Base-by-base conservation (phyloP, 2,797 vertebrate species). In the Myripristis murdjan region DNA sequence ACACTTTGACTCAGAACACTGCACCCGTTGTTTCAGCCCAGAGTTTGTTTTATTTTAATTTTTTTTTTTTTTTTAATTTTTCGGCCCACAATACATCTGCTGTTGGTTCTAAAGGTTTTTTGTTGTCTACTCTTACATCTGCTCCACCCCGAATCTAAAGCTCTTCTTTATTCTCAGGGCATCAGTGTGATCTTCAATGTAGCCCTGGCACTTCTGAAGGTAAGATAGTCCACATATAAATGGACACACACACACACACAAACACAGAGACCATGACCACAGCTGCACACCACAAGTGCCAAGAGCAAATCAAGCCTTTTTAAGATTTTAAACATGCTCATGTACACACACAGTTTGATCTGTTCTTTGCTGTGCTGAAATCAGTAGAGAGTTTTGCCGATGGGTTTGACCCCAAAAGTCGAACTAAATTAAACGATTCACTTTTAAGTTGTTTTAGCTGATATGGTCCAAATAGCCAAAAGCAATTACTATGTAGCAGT, bases 101-200 rank as follows among this genome's bases (percentile, higher is more conserved):
- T 26, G 43, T 28, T 23, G 0, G 7, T 57, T 6, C 3, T 24
- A 12, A n/a, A 33, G 14, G 23, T 44, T 18, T 5, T n/a, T 15
- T 18, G 5, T 11, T 35, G 14, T 22, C 14, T 44, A 31, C 10
- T 54, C 39, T 41, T 48, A 64, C 24, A 49, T 4, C 18, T 31
- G 24, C 0, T 71, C 41, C 24, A 26, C 3, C 4, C 53, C n/a
- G 6, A 39, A 18, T 39, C n/a, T 49, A 10, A 67, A n/a, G 28
- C 2, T 31, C 22, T 70, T 68, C 37, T 68, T 56, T 11, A 14
- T 84, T 91, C 88, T 54, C 83, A 99, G 98, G 98, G 98, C 73
- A 99, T 99, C 93, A 99, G 96, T 86, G 97, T 99, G 85, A 99
- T 99, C 91, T 99, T 99, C 85, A 99, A 99, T 0, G 97, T 99